phyloP scores from a whole-genome alignment of 2,113 vertebrate species.

The Eclectus roratus region DNA sequence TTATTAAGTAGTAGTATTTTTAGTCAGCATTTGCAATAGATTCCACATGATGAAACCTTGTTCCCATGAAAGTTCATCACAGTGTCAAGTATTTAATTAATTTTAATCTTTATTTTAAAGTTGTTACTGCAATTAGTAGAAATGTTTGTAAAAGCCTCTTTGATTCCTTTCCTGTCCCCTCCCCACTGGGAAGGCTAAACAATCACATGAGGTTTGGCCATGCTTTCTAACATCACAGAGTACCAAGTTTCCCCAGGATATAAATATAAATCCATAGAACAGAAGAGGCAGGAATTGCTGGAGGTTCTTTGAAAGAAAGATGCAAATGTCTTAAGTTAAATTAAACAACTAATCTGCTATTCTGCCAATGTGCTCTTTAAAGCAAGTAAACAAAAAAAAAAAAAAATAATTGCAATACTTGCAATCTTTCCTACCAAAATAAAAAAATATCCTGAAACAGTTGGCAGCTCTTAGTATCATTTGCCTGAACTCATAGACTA shows the following conservation, averaged over 20 bases:
- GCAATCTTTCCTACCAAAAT: neutral
- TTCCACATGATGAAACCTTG: neutral
- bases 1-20: neutral
- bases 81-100: neutral
- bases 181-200: neutral
- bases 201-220: neutral
- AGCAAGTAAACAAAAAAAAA: neutral
- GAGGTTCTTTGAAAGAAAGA: neutral
- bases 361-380: neutral
- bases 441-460: neutral
- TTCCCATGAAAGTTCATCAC: neutral
- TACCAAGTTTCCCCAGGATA: neutral
- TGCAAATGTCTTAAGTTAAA: neutral
- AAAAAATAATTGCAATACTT: neutral
- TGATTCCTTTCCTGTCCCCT: neutral
- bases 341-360: neutral
- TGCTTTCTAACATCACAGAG: neutral
- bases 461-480: neutral
- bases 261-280: neutral
- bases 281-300: accelerated
- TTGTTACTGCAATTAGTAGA: neutral
- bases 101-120: neutral
- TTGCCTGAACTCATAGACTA: neutral
- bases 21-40: neutral
- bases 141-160: neutral